Evolutionary conservation across 2,113 vertebrate species (phyloP), one percentile per base, ranked within the genome.

Genomic region (Chloropsis cyanopogon): DNA sequence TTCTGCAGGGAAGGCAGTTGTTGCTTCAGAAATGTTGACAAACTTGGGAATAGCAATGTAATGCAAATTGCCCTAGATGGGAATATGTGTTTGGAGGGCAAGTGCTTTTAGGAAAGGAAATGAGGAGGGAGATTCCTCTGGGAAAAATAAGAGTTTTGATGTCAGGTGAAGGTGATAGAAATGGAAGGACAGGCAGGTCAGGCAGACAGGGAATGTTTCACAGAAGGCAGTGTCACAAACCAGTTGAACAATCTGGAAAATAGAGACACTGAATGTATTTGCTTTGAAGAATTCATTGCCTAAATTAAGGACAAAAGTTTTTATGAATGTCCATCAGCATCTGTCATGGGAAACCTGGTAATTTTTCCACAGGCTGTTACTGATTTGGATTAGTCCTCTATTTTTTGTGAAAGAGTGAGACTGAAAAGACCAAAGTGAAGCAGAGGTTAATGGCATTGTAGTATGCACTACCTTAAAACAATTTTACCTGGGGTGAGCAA

Each of bases 61-160:
- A 94, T 73, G 56, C 82, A 91, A 88, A 96, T n/a, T 82, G 53
- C 83, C 56, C 59, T 88, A 59, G n/a, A 80, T 17, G 60, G 61
- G 64, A 93, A 90, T 76, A 42, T 37, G 31, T 76, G 66, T 83
- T 94, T 92, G 80, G 37, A 95, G 59, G 80, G 60, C 41, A 93
- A 56, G 28, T n/a, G 31, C 60, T 53, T 68, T 47, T 23, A 69
- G 0, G 0, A 71, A 90, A 81, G 71, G 57, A 86, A 49, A 77
- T 17, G 13, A 92, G 63, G 33, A 37, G 12, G 50, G 50, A 73
- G 20, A 46, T 93, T 73, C 42, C 85, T 14, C 26, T 44, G 23
- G 35, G 69, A 70, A 72, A 82, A 12, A 4, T 7, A 17, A 31
- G 33, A 68, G 56, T 71, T 82, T 65, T 80, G 39, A 26, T 64